These are phyloP conservation scores for Mustela lutreola DNA, from an alignment of 2,113 vertebrate species.

Conservation along the genomic window DNA sequence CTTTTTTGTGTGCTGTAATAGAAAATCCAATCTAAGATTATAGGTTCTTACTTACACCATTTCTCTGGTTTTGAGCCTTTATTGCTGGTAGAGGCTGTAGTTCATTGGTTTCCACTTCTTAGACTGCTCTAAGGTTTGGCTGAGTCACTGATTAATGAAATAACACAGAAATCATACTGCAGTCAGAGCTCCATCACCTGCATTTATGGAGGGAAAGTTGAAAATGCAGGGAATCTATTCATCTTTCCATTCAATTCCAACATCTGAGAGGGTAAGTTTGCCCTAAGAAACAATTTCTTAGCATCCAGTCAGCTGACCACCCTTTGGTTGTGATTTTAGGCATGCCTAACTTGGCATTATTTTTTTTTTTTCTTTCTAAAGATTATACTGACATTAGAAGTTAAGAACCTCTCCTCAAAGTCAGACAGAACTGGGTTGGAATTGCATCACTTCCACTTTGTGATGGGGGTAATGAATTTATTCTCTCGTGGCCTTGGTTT, in stretches of 20 bases:
- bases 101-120: neutral
- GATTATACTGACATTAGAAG: neutral
- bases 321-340: neutral
- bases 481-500: neutral
- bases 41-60: neutral
- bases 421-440: neutral
- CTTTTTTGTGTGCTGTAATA: neutral
- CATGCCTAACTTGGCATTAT: neutral
- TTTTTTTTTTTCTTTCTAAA: neutral
- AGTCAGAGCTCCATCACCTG: neutral
- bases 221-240: neutral
- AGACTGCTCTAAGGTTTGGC: neutral
- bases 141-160: neutral
- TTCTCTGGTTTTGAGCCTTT: neutral
- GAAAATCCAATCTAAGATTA: neutral
- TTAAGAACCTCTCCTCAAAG: neutral
- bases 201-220: neutral
- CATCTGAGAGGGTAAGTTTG: neutral
- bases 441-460: neutral
- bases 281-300: neutral
- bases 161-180: neutral
- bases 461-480: neutral
- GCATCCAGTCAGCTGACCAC: neutral
- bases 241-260: neutral
- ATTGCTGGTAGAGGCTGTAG: neutral